Base-by-base conservation (phyloP, 2,797 vertebrate genomes). In the Euphonia xanthogaster region DNA sequence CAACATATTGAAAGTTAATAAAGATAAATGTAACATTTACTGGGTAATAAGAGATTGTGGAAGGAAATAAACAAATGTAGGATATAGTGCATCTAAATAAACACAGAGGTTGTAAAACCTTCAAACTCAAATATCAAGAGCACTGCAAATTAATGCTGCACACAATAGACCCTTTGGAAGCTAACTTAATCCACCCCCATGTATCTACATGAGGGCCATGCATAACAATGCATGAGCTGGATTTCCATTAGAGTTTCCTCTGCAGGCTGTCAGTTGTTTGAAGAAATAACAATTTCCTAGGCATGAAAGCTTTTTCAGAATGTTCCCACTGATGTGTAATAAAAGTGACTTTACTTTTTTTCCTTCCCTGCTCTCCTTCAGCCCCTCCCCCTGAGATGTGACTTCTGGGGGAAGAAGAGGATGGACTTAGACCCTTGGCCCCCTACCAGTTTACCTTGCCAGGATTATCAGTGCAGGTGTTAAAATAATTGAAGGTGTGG, bases 241-340 rank as follows among this genome's bases (percentile, higher is more conserved):
- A 98, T 98, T 98, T 99, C 98, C 98, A 99, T 99, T 98, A 98
- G 98, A 98, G 98, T 98, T 98, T 98, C 98, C 98, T 98, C 98
- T 98, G 98, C 98, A 99, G 98, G 98, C 98, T 99, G 98, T 99
- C 98, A 98, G 97, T 98, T 98, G 98, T 98, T 98, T 98, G 98
- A 98, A 99, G 98, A 99, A 99, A 98, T 98, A 99, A 99, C 98
- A 98, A 99, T 99, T 99, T 99, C 98, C 98, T 98, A 98, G 98
- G 98, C 98, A 97, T 98, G 99, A 98, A 98, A 98, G 98, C 97
- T 98, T 98, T 98, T 98, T 98, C 96, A 97, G 97, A 98, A 97
- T 97, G 97, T 97, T 98, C 98, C 97, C 97, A 98, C 97, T 98
- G 98, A 98, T 98, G 98, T 98, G 97, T 98, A 98, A 98, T 99